These are phyloP conservation scores for Copidosoma floridanum DNA, from an alignment of 1,140 invertebrate species.

Conservation along the genomic window DNA sequence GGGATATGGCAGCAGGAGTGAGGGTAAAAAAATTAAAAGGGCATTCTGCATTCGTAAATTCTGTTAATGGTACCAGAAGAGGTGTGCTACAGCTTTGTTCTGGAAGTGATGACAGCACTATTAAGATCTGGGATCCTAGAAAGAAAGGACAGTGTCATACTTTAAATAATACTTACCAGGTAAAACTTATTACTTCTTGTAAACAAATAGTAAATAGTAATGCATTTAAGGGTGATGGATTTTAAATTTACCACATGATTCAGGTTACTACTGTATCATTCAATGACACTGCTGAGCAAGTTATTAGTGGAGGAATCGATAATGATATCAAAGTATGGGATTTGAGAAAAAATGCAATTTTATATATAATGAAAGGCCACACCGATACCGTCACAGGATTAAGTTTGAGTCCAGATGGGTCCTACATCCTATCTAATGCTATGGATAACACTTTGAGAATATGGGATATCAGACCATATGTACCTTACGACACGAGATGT, in stretches of 20 bases:
- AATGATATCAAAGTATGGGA: conserved; percentile 99
- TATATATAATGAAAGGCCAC: conserved; percentile 84
- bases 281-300: conserved; percentile 93
- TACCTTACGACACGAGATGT: conserved; percentile 88
- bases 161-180: conserved; percentile 79
- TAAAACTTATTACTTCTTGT: conserved; percentile 17
- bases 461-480: conserved; percentile 78
- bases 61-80: conserved; percentile 73
- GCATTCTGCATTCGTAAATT: conserved; percentile 88
- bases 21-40: conserved; percentile 91
- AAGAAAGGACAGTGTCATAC: conserved; percentile 76
- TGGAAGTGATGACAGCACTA: conserved; percentile 92
- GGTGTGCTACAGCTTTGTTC: conserved; percentile 88
- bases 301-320: conserved; percentile 90
- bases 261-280: conserved; percentile 87
- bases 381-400: conserved; percentile 94
- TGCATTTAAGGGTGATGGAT: not conserved
- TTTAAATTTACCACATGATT: not conserved
- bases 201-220: not conserved
- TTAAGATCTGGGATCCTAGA: conserved; percentile 87
- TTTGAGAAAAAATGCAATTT: conserved; percentile 82
- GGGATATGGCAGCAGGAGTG: conserved; percentile 87
- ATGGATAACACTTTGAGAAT: conserved; percentile 93
- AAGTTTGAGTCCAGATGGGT: conserved; percentile 90
- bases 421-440: conserved; percentile 90